Evolutionary conservation across 2,113 vertebrate species (phyloP).

Genomic region (Vireo altiloquus): DNA sequence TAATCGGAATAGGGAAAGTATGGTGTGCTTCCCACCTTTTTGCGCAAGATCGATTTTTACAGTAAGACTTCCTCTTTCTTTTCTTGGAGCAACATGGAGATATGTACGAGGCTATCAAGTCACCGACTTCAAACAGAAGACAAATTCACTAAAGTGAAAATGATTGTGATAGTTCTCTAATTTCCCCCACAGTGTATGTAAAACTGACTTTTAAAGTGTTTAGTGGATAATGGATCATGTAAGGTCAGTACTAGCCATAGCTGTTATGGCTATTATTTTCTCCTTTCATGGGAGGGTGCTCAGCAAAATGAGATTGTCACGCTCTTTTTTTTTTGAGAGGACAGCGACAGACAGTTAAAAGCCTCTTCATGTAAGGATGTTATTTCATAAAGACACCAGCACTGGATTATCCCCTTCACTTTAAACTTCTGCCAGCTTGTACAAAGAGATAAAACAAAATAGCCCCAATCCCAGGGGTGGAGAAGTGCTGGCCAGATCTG

Average conservation of each 20-base stretch:
- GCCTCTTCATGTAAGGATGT: conserved; percentile 88
- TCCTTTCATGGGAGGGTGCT: conserved; percentile 82
- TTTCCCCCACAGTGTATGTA: conserved; percentile 74
- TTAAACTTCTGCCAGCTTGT: conserved; percentile 88
- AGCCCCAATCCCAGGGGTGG: conserved; percentile 84
- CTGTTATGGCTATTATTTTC: conserved; percentile 80
- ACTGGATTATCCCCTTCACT: conserved; percentile 86
- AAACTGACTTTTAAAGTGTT: conserved; percentile 83
- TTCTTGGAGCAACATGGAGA: neutral
- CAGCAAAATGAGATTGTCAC: conserved; percentile 85
- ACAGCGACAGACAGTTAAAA: conserved; percentile 86
- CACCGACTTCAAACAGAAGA: conserved; percentile 67
- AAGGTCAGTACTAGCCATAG: conserved; percentile 78
- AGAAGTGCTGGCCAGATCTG: conserved; percentile 80
- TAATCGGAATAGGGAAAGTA: conserved; percentile 34
- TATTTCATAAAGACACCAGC: conserved; percentile 87
- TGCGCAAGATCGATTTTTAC: conserved; percentile 33
- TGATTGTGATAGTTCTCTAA: conserved; percentile 71
- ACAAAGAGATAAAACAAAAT: conserved; percentile 92
- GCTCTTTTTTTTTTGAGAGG: conserved; percentile 76
- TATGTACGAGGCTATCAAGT: conserved; percentile 64
- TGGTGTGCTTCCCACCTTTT: conserved; percentile 1
- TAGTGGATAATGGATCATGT: conserved; percentile 81
- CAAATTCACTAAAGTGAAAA: conserved; percentile 76
- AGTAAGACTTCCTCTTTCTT: conserved; percentile 1